Evolutionary conservation across 1,140 invertebrate species (phyloP).

Genomic region (Danaus melanippus): DNA sequence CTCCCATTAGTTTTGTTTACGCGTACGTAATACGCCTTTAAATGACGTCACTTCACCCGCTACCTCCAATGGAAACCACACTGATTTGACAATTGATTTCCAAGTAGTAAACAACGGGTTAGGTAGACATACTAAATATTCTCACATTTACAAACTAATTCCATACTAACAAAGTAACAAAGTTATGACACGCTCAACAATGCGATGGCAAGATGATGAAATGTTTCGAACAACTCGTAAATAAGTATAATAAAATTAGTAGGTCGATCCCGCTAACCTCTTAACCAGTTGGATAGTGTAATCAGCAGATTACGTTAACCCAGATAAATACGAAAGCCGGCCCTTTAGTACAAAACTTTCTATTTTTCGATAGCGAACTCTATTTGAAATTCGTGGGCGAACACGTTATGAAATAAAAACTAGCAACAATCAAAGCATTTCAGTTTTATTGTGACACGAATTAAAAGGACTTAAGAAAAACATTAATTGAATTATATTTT

Average conservation of each 20-base stretch:
- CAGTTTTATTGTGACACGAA: slow-evolving; percentile 14
- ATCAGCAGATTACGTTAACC: slow-evolving; percentile 45
- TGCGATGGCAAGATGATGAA: too few species aligned
- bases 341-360: slow-evolving; percentile 62
- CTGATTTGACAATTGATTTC: too few species aligned
- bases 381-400: slow-evolving; percentile 59
- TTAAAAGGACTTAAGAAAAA: neutral
- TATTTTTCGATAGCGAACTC: slow-evolving; percentile 63
- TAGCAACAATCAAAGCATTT: slow-evolving; percentile 17
- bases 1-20: slow-evolving; percentile 14
- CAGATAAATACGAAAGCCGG: slow-evolving; percentile 57
- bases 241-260: too few species aligned
- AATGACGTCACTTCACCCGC: too few species aligned
- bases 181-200: too few species aligned
- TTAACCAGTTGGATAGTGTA: slow-evolving; percentile 24
- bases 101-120: too few species aligned
- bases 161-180: too few species aligned
- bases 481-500: too few species aligned
- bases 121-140: too few species aligned
- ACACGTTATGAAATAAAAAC: slow-evolving; percentile 40
- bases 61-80: too few species aligned
- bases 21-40: neutral
- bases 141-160: too few species aligned
- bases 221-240: too few species aligned
- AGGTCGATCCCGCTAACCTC: slow-evolving; percentile 13